A percentile compares a stretch with the other conserved stretches of the same genome.
Conservation (phyloP, 2,888 invertebrate species). For the Andricus quercusramuli region DNA sequence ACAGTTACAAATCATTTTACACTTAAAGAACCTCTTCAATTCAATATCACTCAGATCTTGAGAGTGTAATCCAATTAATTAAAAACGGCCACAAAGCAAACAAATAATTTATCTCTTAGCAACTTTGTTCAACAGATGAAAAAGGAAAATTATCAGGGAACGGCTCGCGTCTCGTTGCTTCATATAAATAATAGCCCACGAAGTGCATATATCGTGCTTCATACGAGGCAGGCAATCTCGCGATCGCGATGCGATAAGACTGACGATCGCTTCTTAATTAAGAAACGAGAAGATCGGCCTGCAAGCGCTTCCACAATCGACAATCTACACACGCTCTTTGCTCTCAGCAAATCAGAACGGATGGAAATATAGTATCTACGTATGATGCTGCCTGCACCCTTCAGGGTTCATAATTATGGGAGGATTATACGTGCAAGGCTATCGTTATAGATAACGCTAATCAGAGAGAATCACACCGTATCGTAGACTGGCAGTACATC, state of each 20-base stretch:
- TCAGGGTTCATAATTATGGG: slow-evolving; percentile 68
- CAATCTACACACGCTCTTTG: neutral
- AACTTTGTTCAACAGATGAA: neutral
- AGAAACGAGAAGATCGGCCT: slow-evolving; percentile 12
- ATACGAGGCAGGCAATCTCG: slow-evolving; percentile 16
- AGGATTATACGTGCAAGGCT: slow-evolving; percentile 67
- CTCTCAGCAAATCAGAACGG: neutral
- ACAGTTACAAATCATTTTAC: no score
- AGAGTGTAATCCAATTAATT: neutral
- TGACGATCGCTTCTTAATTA: slow-evolving; percentile 23
- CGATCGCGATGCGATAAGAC: slow-evolving; percentile 26
- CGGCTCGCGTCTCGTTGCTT: slow-evolving; percentile 8
- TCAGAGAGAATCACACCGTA: slow-evolving; percentile 76
- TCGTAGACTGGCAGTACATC: slow-evolving; percentile 64
- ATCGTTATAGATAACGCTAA: slow-evolving; percentile 77
- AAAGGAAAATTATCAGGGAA: neutral
- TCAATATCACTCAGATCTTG: no score
- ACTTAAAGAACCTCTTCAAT: no score
- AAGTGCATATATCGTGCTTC: slow-evolving; percentile 3
- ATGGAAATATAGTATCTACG: slow-evolving; percentile 38
- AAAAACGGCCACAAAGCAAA: neutral
- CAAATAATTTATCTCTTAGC: slow-evolving; percentile 8
- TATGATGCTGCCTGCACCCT: slow-evolving; percentile 45
- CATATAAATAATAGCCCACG: neutral
- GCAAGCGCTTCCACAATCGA: neutral